phyloP scores from a whole-genome alignment of 2,888 invertebrate genomes.

The Digitonthophagus gazella region DNA sequence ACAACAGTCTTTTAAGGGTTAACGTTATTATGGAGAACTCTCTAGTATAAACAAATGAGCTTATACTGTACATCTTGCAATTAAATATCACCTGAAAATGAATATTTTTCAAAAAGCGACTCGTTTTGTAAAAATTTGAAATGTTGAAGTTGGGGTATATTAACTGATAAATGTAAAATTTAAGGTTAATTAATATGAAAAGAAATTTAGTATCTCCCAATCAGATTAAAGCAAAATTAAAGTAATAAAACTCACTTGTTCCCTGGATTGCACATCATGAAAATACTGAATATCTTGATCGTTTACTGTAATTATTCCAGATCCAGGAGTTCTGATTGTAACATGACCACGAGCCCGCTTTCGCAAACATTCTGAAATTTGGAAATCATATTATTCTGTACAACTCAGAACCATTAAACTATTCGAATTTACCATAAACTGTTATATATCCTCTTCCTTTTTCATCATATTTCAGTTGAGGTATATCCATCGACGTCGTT shows the following conservation, averaged over 20 bases:
- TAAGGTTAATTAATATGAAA: no score
- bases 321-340: slow-evolving; percentile 77
- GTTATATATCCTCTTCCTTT: slow-evolving; percentile 71
- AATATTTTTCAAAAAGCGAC: no score
- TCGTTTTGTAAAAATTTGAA: no score
- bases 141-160: no score
- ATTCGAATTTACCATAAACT: slow-evolving; percentile 61
- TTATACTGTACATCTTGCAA: no score
- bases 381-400: slow-evolving; percentile 16
- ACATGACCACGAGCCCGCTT: slow-evolving; percentile 76
- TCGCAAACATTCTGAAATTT: slow-evolving; percentile 62
- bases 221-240: slow-evolving; percentile 18
- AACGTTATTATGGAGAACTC: no score
- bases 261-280: slow-evolving; percentile 64
- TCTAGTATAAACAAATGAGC: no score
- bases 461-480: slow-evolving; percentile 66
- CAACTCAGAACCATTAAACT: slow-evolving; percentile 19
- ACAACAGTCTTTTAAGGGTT: no score
- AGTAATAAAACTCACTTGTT: slow-evolving; percentile 66
- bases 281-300: slow-evolving; percentile 78
- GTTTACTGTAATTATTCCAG: slow-evolving; percentile 81
- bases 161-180: no score
- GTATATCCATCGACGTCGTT: slow-evolving; percentile 60
- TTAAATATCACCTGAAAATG: no score
- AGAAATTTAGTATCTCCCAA: no score